These are phyloP conservation scores for Apamea sordens DNA, from an alignment of 2,888 invertebrate species.

Conservation along the genomic window DNA sequence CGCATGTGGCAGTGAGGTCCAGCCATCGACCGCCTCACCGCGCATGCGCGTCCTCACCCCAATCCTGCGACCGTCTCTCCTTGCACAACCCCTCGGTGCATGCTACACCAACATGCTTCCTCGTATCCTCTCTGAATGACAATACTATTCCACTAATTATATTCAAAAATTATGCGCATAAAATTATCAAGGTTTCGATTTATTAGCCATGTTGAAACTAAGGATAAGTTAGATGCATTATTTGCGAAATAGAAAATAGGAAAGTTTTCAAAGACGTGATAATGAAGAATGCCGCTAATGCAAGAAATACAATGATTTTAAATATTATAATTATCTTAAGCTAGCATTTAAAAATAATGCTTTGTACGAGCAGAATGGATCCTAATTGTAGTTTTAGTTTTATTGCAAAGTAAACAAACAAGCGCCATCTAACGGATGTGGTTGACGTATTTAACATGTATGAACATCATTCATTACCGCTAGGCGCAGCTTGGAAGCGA, in stretches of 20 bases:
- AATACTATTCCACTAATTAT: conserved; percentile 50
- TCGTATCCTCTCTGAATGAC: conserved; percentile 55
- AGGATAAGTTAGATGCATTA: conserved; percentile 2
- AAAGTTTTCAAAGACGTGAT: background rate
- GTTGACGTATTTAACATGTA: conserved; percentile 51
- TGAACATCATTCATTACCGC: conserved; percentile 39
- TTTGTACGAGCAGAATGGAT: background rate
- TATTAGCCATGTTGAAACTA: conserved; percentile 10
- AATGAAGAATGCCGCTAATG: background rate
- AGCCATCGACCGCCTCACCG: conserved; percentile 81
- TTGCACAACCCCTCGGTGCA: conserved; percentile 79
- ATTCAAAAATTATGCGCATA: conserved; percentile 45
- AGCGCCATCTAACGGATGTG: conserved; percentile 73
- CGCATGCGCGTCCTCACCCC: conserved; percentile 84
- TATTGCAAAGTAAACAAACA: conserved; percentile 51
- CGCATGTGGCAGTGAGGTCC: conserved; percentile 79
- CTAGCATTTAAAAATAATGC: background rate
- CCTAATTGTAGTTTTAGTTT: conserved; percentile 9
- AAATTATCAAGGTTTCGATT: conserved; percentile 4
- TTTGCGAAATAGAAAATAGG: background rate
- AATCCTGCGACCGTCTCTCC: conserved; percentile 70
- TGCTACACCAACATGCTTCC: conserved; percentile 63
- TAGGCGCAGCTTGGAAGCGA: conserved; percentile 37
- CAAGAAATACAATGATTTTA: background rate
- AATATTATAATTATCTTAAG: background rate